phyloP scores from a whole-genome alignment of 1,140 invertebrate genomes.

The Drosophila miranda region DNA sequence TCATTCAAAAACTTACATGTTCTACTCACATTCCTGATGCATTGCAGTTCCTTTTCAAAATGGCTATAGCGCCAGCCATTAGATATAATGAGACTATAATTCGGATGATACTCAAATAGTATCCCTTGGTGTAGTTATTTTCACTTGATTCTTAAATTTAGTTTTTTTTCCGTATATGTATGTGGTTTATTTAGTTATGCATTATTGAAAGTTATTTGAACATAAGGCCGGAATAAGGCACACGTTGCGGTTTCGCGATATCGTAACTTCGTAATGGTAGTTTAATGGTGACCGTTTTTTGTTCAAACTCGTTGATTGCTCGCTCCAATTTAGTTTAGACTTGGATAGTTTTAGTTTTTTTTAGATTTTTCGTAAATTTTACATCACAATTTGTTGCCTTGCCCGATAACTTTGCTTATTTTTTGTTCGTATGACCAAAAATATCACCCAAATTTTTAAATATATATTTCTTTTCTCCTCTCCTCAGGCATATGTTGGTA shows the following conservation, averaged over 20 bases:
- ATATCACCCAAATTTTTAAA: constrained; percentile 49
- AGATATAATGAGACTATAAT: too few relatives aligned
- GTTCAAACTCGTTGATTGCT: constrained; percentile 22
- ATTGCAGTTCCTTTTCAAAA: too few relatives aligned
- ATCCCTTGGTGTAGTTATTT: neutral
- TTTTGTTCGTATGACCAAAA: constrained; percentile 32
- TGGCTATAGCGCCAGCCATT: too few relatives aligned
- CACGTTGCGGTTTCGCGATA: constrained; percentile 56
- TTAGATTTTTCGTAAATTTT: constrained; percentile 38
- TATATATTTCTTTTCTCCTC: neutral
- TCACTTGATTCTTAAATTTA: neutral
- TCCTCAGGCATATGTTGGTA: constrained; percentile 11
- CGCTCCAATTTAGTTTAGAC: constrained; percentile 19
- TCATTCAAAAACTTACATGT: too few relatives aligned
- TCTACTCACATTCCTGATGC: too few relatives aligned
- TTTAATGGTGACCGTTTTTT: constrained; percentile 28
- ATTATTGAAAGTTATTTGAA: constrained; percentile 65
- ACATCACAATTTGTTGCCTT: constrained; percentile 69
- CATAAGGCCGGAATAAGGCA: constrained; percentile 79
- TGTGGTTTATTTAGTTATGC: constrained; percentile 29
- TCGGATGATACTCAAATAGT: too few relatives aligned
- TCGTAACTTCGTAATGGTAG: constrained; percentile 28
- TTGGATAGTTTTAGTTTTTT: neutral
- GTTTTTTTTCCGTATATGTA: constrained; percentile 1
- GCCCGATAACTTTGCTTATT: constrained; percentile 35